Evolutionary conservation across 2,888 invertebrate genomes (phyloP).

Genomic region (Himalopsyche tibetana): DNA sequence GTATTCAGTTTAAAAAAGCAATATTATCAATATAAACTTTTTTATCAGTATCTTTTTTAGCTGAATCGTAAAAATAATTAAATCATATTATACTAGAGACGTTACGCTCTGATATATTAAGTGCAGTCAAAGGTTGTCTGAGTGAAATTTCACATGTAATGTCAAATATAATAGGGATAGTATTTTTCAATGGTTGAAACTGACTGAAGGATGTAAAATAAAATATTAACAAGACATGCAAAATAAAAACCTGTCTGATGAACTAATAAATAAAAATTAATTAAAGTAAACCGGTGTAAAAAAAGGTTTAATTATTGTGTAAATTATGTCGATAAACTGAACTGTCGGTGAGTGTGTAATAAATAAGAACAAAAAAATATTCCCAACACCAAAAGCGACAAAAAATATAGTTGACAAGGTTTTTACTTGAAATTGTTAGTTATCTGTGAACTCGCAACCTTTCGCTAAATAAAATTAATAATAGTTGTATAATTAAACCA

Average conservation of each 20-base stretch:
- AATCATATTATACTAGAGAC: too few species aligned
- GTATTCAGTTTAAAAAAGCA: too few species aligned
- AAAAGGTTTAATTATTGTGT: neutral
- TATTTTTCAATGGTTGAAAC: neutral
- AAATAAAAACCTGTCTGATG: constrained; percentile 34
- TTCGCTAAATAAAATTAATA: neutral
- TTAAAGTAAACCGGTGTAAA: too few species aligned
- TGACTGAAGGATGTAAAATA: neutral
- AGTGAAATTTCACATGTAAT: too few species aligned
- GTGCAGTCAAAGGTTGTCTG: too few species aligned
- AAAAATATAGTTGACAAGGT: neutral
- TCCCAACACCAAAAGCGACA: constrained; percentile 16
- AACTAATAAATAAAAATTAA: neutral
- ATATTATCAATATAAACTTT: too few species aligned
- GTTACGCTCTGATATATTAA: too few species aligned
- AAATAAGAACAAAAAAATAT: neutral
- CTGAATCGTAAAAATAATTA: too few species aligned
- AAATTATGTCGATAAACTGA: neutral
- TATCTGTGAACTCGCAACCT: neutral
- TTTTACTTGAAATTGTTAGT: constrained; percentile 28
- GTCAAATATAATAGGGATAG: too few species aligned
- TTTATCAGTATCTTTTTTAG: too few species aligned
- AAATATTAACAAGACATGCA: neutral
- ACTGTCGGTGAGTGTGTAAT: neutral
- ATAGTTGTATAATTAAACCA: neutral